phyloP scores from a whole-genome alignment of 2,797 vertebrate species.

The Coracias cyanogaster region DNA sequence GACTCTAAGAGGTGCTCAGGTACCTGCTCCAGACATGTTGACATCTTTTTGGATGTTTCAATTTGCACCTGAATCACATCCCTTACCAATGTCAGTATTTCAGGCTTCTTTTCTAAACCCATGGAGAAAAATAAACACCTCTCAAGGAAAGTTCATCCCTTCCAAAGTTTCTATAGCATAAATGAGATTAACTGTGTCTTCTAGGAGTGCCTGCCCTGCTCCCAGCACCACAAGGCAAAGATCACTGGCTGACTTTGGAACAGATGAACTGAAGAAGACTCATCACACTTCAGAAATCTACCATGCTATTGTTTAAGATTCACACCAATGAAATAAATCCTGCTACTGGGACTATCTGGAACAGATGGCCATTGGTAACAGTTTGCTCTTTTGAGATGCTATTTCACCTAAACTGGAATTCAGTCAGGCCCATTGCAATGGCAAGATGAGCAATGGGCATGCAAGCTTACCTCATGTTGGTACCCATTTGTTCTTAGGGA shows the following conservation, averaged over 20 bases:
- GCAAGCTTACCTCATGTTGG: background rate
- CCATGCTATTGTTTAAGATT: background rate
- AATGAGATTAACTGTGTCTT: background rate
- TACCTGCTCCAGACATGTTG: background rate
- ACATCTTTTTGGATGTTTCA: background rate
- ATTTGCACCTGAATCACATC: background rate
- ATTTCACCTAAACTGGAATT: background rate
- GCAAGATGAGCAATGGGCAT: background rate
- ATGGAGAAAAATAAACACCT: background rate
- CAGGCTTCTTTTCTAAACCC: background rate
- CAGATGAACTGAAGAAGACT: background rate
- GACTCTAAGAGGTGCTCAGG: background rate
- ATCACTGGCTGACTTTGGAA: background rate
- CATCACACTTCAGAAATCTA: background rate
- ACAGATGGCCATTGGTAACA: background rate
- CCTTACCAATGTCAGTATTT: background rate
- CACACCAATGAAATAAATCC: background rate
- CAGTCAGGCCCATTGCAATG: background rate
- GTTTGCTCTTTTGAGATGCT: background rate
- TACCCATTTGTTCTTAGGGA: background rate
- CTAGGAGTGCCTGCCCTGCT: background rate
- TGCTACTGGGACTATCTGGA: accelerated
- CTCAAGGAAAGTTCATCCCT: background rate
- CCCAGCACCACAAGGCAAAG: background rate
- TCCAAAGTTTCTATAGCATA: background rate